Evolutionary conservation across 2,113 vertebrate species (phyloP).

Genomic region (Plectropomus leopardus): DNA sequence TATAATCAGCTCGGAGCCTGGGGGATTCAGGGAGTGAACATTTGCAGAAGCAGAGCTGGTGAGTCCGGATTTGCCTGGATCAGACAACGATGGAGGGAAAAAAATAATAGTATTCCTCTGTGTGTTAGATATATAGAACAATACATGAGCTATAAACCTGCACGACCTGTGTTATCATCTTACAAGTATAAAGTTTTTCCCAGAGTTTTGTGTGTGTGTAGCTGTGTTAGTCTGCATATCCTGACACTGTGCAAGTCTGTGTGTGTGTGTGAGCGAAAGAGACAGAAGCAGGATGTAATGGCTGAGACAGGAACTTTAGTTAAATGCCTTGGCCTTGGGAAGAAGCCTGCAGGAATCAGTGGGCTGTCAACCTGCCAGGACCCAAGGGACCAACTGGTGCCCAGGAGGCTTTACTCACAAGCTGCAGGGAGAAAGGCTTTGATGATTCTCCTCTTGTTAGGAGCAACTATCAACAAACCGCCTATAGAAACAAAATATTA

Average conservation of each 20-base stretch:
- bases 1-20: conserved; percentile 57
- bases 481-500: conserved; percentile 25
- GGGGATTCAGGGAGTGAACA: conserved; percentile 55
- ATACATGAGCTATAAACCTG: conserved; percentile 35
- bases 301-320: conserved; percentile 46
- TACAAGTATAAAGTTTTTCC: conserved; percentile 4
- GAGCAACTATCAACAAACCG: conserved; percentile 33
- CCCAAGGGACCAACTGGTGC: conserved; percentile 61
- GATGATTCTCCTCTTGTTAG: conserved; percentile 48
- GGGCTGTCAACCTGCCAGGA: conserved; percentile 64
- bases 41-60: conserved; percentile 42
- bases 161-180: conserved; percentile 3
- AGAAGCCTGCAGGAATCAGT: conserved; percentile 56
- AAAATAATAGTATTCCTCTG: conserved; percentile 22
- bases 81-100: conserved; percentile 22
- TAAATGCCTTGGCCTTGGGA: conserved; percentile 54
- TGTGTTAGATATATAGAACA: conserved; percentile 35
- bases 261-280: conserved; percentile 7
- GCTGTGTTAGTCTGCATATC: not conserved
- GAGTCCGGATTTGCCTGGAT: conserved; percentile 52
- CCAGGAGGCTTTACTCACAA: conserved; percentile 51
- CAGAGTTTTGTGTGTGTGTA: conserved; percentile 5
- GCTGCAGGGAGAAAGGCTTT: conserved; percentile 53
- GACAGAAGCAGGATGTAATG: conserved; percentile 30
- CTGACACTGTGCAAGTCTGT: conserved; percentile 11